Evolutionary conservation across 2,888 invertebrate genomes (phyloP), one percentile per base, ranked within the genome.

Genomic region (Caenorhabditis sinica): DNA sequence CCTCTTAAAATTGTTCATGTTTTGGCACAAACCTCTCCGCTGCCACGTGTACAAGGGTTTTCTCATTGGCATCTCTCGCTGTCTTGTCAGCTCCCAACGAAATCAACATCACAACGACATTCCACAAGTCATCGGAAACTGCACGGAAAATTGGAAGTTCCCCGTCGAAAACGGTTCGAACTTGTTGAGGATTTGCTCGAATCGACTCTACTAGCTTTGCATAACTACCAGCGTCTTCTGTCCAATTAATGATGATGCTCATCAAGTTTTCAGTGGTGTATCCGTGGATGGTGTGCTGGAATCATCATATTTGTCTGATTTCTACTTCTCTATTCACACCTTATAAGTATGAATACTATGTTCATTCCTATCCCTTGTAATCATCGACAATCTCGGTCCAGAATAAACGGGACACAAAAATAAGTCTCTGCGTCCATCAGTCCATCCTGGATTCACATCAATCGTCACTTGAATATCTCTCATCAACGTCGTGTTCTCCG

Each of bases 41-140:
- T 17, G 88, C 86, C 51, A 85, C 68, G 60, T 88, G 88, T 43
- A 87, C 79, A 25, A 82, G 73, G 15, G 75, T 87, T 33, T 63
- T 77, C n/a, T 72, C 60, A 49, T 66, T 49, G 11, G 15, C 36
- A 63, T 84, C 84, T 36, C 69, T 51, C 17, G 65, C 84, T n/a
- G 60, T 66, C 11, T 82, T 71, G 25, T 83, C 73, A 9, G 85
- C 84, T 51, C 87, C 82, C 25, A 82, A 25, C 20, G 85, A 68
- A 5, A 86, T 60, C 36, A 88, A 68, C 30, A 82, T 71, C 13
- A 84, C 82, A 28, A 82, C 79, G 11, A 86, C 76, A 53, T 75
- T 73, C 88, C 86, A 86, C 53, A 74, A 79, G 53, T 81, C 71
- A 23, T 80, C 82, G n/a, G 82, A 68, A 40, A 86, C 84, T 9